Conservation (phyloP, 1,140 invertebrate genomes). For the Charaxes varanes region DNA sequence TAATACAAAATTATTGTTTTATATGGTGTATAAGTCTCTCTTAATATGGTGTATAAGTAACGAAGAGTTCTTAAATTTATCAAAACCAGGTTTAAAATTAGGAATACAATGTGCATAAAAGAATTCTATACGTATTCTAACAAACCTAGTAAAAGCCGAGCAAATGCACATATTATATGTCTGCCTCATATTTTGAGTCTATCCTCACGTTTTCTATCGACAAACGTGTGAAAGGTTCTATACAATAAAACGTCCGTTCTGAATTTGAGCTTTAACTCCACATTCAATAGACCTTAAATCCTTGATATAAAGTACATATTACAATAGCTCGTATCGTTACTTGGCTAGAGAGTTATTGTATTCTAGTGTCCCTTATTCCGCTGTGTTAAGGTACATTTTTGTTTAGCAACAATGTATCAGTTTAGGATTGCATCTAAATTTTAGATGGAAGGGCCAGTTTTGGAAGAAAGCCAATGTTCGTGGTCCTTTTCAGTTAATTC, state of each 20-base stretch:
- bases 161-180: slow-evolving; percentile 7
- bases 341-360: not conserved
- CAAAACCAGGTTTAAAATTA: too few relatives aligned
- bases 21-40: too few relatives aligned
- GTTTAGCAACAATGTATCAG: slow-evolving; percentile 2
- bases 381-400: not conserved
- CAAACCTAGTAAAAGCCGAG: slow-evolving; percentile 3
- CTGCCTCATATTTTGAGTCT: slow-evolving; percentile 12
- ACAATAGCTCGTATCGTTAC: not conserved
- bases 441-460: slow-evolving; percentile 24
- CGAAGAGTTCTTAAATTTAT: too few relatives aligned
- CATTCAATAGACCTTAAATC: slow-evolving; percentile 2
- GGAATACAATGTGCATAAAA: too few relatives aligned
- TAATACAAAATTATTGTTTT: too few relatives aligned
- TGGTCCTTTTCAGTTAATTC: slow-evolving; percentile 24
- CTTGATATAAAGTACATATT: slow-evolving; percentile 9
- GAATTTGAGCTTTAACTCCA: slow-evolving; percentile 13
- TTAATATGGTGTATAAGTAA: too few relatives aligned
- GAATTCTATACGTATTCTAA: too few relatives aligned
- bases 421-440: slow-evolving; percentile 17
- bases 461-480: slow-evolving; percentile 18
- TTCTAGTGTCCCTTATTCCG: not conserved
- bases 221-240: slow-evolving; percentile 22
- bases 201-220: slow-evolving; percentile 20
- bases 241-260: slow-evolving; percentile 17